A percentile compares a stretch with the other conserved stretches of the same genome.
Evolutionary conservation across 2,888 invertebrate genomes (phyloP).

Genomic region (Eupithecia inturbata): DNA sequence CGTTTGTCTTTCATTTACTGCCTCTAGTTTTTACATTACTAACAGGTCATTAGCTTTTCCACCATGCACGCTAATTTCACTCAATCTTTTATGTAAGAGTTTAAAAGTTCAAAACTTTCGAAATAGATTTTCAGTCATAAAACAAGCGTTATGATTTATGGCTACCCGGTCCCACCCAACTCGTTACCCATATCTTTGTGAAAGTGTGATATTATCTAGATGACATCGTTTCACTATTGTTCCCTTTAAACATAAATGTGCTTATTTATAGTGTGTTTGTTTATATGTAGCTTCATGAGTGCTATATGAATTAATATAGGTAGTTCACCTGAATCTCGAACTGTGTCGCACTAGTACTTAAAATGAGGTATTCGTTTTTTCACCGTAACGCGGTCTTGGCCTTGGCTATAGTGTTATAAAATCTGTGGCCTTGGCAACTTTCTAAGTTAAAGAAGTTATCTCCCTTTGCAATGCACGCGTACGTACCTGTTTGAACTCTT

Average conservation of each 20-base stretch:
- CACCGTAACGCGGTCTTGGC: slow-evolving; percentile 12
- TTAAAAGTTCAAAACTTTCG: slow-evolving; percentile 18
- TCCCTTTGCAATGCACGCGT: slow-evolving; percentile 24
- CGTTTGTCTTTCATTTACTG: slow-evolving; percentile 1
- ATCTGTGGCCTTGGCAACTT: slow-evolving; percentile 19
- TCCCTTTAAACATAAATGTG: neutral
- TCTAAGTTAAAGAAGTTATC: slow-evolving; percentile 14
- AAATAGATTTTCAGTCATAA: slow-evolving; percentile 18
- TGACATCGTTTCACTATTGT: slow-evolving; percentile 25
- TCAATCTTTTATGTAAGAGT: neutral
- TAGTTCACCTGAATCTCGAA: neutral
- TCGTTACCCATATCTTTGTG: slow-evolving; percentile 37
- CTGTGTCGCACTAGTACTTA: neutral
- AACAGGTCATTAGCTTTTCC: neutral
- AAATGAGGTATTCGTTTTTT: slow-evolving; percentile 20
- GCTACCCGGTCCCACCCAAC: slow-evolving; percentile 16
- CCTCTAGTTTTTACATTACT: neutral
- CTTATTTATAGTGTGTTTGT: slow-evolving; percentile 9
- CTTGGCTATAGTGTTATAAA: too few relatives aligned
- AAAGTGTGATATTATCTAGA: slow-evolving; percentile 32
- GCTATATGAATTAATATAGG: neutral
- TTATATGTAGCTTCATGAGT: slow-evolving; percentile 6
- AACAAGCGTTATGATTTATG: slow-evolving; percentile 22
- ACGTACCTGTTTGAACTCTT: slow-evolving; percentile 29
- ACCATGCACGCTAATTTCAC: neutral